Evolutionary conservation across 1,140 invertebrate species (phyloP), one percentile per base, ranked within the genome.

Genomic region (Spodoptera litura): DNA sequence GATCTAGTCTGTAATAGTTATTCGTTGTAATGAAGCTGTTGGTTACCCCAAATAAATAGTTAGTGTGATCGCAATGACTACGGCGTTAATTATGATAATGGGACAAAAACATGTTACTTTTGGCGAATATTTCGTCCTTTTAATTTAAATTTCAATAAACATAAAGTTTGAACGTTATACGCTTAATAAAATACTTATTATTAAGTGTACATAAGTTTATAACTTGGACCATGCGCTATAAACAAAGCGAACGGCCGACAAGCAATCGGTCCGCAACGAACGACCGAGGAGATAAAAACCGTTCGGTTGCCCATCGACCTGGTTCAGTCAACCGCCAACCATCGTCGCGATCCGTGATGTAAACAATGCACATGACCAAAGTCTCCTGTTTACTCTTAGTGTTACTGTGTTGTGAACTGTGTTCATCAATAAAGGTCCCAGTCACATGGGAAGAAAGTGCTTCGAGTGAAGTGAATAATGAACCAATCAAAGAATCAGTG

Each of bases 271-370:
- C 84, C 85, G 88, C 86, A 79, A 90, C 87, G 87, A 81, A 80
- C 84, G 83, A 91, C 93, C 92, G 93, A 94, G 91, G 87, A 91
- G 90, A 93, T 94, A 94, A 91, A 94, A 88, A 90, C 58, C 87
- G 79, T 82, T 88, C 76, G 82, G 61, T 80, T 62, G 64, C 71
- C 83, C 80, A 59, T 82, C 81, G 86, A 79, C 82, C 85, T 79
- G 90, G 87, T 87, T 89, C 86, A 94, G 92, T 94, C 86, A 85
- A 88, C 85, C 87, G 88, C 73, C 80, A 77, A 82, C 78, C 78
- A 56, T 79, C 84, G 82, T 80, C 86, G 88, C 87, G 85, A 77
- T 81, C 78, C 88, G 89, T 89, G 88, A 93, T 92, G 91, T 89
- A 84, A 88, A 92, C 87, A 83, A 93, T 91, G 89, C 81, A 82